Percentiles rank a stretch among this genome's conserved stretches.
Evolutionary conservation across 2,797 vertebrate genomes (phyloP).

Genomic region (Coccyzus lansbergi): DNA sequence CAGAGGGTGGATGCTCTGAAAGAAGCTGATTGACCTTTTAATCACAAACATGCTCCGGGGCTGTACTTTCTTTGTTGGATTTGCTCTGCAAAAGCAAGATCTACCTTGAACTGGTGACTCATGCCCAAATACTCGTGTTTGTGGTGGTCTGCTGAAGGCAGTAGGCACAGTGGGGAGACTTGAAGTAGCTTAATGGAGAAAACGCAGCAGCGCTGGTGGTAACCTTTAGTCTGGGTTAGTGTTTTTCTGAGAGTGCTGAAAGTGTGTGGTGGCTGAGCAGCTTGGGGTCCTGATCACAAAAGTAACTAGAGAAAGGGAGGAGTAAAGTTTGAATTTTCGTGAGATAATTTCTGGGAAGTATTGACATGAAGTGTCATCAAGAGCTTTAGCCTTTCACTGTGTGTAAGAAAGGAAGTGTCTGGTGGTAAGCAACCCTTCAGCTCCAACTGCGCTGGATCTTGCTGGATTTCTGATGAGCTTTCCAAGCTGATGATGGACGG

Average conservation of each 20-base stretch:
- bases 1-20: not conserved
- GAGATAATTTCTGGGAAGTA: not conserved
- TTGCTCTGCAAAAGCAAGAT: not conserved
- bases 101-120: not conserved
- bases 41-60: not conserved
- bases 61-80: not conserved
- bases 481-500: not conserved
- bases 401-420: not conserved
- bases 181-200: not conserved
- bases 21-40: not conserved
- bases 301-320: not conserved
- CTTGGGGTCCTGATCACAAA: not conserved
- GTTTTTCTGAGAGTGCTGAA: not conserved
- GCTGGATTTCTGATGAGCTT: not conserved
- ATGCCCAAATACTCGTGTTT: not conserved
- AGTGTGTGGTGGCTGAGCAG: not conserved
- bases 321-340: rapidly evolving
- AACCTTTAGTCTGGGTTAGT: not conserved
- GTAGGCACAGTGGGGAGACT: not conserved
- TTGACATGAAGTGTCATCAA: not conserved
- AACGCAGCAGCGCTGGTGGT: not conserved
- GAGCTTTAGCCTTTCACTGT: not conserved
- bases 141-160: not conserved
- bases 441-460: not conserved
- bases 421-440: not conserved